Base-by-base conservation (phyloP, 2,888 invertebrate species). In the Mamestra brassicae region DNA sequence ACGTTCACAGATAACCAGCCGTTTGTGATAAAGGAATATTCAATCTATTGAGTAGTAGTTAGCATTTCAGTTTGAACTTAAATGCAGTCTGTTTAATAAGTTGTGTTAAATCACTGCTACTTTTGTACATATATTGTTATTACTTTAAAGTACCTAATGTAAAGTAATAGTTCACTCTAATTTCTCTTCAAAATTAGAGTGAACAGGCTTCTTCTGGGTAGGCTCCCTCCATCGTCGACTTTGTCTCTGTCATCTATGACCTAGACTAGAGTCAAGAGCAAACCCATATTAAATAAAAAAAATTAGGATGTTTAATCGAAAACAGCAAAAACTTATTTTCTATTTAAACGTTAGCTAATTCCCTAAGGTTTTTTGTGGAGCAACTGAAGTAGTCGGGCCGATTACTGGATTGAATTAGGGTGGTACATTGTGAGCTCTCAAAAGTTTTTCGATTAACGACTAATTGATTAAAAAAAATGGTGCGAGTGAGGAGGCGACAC, bases 361-460 rank as follows among this genome's bases (percentile, higher is more conserved):
- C 36, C 13, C 11, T 38, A n/a, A 26, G 2, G 26, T 34, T 73
- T 74, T 75, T 76, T 62, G 42, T 52, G 45, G n/a, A 36, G 61
- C 55, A 60, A 55, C 61, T 67, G 45, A 62, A 79, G 52, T 54
- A 65, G 15, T 58, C 36, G 42, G 42, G 17, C 47, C 61, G 68
- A 54, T 60, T 90, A 87, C 82, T 86, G 84, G 85, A 88, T 92
- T 71, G 58, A 55, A 63, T 26, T 55, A 63, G 58, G 79, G 54
- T 4, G 17, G 58, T 58, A 80, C 71, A 68, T 69, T 89, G 86
- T 87, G 87, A 86, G 84, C 81, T 85, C 89, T 90, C 84, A 78
- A 90, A 95, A 95, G 91, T 95, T 95, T 94, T 93, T 92, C 92
- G 94, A 94, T 95, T 94, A 94, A 91, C 93, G 93, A 94, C 93